Evolutionary conservation across 2,888 invertebrate species (phyloP).

Genomic region (Epinotia bilunana): DNA sequence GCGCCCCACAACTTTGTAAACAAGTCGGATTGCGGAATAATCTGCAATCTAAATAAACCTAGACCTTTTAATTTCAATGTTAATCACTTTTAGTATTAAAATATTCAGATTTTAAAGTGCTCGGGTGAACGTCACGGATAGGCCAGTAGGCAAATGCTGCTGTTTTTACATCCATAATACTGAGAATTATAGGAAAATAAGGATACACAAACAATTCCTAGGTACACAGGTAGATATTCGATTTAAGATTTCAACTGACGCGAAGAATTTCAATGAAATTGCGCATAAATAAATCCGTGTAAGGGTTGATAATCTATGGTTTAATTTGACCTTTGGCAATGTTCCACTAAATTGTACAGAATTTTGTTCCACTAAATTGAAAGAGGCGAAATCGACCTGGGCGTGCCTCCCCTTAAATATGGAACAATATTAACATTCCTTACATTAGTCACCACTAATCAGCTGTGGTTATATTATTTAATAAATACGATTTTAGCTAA

Average conservation of each 20-base stretch:
- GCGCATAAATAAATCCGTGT: too few relatives aligned
- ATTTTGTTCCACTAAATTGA: too few relatives aligned
- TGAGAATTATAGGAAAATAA: not conserved
- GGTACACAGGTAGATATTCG: not conserved
- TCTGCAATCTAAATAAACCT: slow-evolving; percentile 45
- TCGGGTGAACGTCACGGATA: slow-evolving; percentile 34
- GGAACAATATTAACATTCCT: not conserved
- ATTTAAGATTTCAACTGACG: not conserved
- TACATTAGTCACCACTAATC: not conserved
- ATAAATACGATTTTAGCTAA: not conserved
- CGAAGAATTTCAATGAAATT: too few relatives aligned
- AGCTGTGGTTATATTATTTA: not conserved
- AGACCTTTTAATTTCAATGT: slow-evolving; percentile 44
- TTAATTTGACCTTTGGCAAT: too few relatives aligned
- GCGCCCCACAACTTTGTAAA: slow-evolving; percentile 43
- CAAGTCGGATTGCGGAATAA: slow-evolving; percentile 42
- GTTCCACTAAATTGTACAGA: too few relatives aligned
- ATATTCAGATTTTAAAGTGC: slow-evolving; percentile 44
- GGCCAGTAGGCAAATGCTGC: slow-evolving; percentile 21
- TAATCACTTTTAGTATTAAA: slow-evolving; percentile 44
- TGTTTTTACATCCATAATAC: not conserved
- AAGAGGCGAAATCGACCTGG: too few relatives aligned
- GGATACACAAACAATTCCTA: not conserved
- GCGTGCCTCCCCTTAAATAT: too few relatives aligned
- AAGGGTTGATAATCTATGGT: too few relatives aligned